Conservation (phyloP, 2,797 vertebrate genomes). For the Falco columbarius region DNA sequence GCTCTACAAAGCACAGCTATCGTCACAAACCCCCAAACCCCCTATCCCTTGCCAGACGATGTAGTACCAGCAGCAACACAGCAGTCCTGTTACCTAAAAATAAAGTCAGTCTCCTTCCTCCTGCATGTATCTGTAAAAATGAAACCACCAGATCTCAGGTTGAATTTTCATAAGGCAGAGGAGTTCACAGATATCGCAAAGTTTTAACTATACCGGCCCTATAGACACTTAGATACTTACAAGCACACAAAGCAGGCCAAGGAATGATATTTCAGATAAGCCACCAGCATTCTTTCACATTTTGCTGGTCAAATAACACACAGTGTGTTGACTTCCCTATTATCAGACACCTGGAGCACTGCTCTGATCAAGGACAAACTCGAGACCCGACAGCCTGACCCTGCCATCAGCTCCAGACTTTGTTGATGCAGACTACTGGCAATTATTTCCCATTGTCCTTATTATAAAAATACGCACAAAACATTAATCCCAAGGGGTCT, state of each 20-base stretch:
- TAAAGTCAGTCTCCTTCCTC: background rate
- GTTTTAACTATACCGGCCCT: background rate
- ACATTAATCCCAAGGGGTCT: background rate
- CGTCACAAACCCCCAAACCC: background rate
- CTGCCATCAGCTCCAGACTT: background rate
- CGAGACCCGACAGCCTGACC: background rate
- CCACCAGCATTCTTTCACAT: background rate
- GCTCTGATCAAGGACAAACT: background rate
- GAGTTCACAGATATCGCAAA: background rate
- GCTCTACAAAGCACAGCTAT: background rate
- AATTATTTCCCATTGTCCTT: background rate
- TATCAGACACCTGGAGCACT: background rate
- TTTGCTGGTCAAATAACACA: background rate
- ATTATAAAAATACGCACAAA: background rate
- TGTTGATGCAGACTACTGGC: background rate
- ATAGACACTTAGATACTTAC: background rate
- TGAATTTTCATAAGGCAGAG: background rate
- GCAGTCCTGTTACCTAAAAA: background rate
- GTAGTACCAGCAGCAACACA: background rate
- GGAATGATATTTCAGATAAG: background rate
- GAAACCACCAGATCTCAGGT: background rate
- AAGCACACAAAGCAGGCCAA: background rate
- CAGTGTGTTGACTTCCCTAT: background rate
- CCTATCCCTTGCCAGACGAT: background rate
- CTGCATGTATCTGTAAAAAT: background rate